Evolutionary conservation across 2,888 invertebrate genomes (phyloP), one percentile per base, ranked within the genome.

Genomic region (Melipona bicolor): DNA sequence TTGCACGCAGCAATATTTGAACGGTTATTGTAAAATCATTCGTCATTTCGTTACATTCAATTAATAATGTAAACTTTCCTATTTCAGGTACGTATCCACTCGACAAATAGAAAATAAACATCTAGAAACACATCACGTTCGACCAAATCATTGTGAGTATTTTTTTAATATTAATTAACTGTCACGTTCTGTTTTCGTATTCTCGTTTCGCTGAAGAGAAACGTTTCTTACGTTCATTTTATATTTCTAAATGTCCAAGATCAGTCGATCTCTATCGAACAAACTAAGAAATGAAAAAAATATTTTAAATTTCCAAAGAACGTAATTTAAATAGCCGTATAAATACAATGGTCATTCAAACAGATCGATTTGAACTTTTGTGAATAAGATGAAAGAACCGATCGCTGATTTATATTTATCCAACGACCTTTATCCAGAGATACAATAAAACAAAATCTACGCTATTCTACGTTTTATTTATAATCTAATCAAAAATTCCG

Each of bases 31-130:
- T 24, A 72, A 43, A n/a, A 59, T 49, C 27, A 24, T 49, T 52
- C 27, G 15, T 24, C 19, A 59, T 13, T 36, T 36, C 6, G 19
- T 27, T 43, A 43, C n/a, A 9, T 71, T 64, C 52, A n/a, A 67
- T 70, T 77, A 77, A 83, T 73, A 32, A 19, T 13, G 11, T 17
- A 32, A 27, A 43, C 5, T 64, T 84, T 67, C 73, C 24, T n/a
- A 6, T 84, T 81, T 65, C 84, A 85, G 85, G 85, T 85, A 84
- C 21, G 85, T 81, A 36, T 17, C 36, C 71, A 32, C 52, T n/a
- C 19, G 15, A 19, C 50, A 54, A 32, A 56, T 68, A 49, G 4
- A 2, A 52, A 61, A 43, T 59, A 56, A 61, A 73, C 19, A 19
- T 19, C 17, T 24, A 32, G 6, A 24, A 17, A 50, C 9, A 15